Base-by-base conservation (phyloP, 2,797 vertebrate species). In the Thaleichthys pacificus region DNA sequence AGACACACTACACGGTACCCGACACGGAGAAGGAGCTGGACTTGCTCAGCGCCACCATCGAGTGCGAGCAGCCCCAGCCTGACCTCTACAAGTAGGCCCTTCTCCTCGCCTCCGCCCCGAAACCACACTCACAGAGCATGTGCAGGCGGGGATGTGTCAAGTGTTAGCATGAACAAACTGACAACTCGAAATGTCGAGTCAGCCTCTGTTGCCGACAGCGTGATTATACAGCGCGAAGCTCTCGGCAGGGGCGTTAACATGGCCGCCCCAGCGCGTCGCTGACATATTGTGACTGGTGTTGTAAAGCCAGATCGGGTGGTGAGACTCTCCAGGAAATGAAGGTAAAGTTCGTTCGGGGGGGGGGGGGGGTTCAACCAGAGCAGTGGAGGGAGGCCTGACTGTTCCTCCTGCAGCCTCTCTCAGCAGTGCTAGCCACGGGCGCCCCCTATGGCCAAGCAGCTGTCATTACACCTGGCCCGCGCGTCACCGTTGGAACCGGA, bases 61-160 rank as follows among this genome's bases (percentile, higher is more conserved):
- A 99, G 92, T 99, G 98, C 73, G 97, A 99, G 77, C 96, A 98
- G 87, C 97, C 98, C 0, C 97, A 99, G 79, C 95, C 97, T 49
- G 98, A 99, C 93, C 96, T 99, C 88, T 99, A 99, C 93, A 99
- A 97, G 98, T 99, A 95, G 81, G 94, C 77, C 77, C 73, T 80
- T 77, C 26, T 54, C 35, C 56, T 60, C 32, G 26, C 61, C 24
- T 35, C 66, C 66, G 32, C 24, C 24, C 61, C 1, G 15, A 22
- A 24, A 3, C 42, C 21, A 3, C 24, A 28, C 58, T 2, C 58
- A 28, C 11, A 26, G 58, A 73, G 63, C 73, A 68, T 75, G 67
- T 9, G 21, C 74, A 78, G 66, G 68, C 14, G 11, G 73, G 74
- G 8, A 47, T 70, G 79, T 79, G 73, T 74, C 61, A 6, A 17